These are phyloP conservation scores for Rhyzopertha dominica DNA, from an alignment of 1,140 invertebrate genomes.

Conservation along the genomic window DNA sequence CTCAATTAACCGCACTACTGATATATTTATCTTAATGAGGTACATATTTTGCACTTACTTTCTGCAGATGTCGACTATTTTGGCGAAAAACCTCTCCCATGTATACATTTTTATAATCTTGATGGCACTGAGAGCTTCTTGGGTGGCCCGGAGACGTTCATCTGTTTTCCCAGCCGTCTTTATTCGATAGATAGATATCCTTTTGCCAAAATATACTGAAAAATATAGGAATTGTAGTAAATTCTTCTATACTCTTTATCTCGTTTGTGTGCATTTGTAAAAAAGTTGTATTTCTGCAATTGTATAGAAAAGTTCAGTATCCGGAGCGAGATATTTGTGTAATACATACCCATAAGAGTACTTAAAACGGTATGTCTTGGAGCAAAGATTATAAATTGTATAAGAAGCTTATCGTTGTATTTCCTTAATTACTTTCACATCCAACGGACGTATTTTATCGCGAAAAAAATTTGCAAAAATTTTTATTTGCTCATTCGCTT, in stretches of 20 bases:
- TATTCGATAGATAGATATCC: slow-evolving; percentile 20
- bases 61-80: slow-evolving; percentile 49
- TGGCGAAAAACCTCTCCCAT: slow-evolving; percentile 76
- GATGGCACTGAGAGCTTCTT: slow-evolving; percentile 77
- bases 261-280: neutral
- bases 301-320: too few relatives aligned
- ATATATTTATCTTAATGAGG: neutral
- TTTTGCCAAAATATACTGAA: slow-evolving; percentile 31
- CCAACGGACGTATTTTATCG: too few relatives aligned
- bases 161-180: slow-evolving; percentile 55
- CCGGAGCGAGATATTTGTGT: too few relatives aligned
- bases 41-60: slow-evolving; percentile 24
- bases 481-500: too few relatives aligned
- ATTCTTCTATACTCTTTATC: too few relatives aligned
- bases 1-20: neutral
- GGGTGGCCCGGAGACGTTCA: slow-evolving; percentile 76
- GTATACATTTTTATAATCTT: slow-evolving; percentile 86
- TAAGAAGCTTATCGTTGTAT: too few relatives aligned
- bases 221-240: slow-evolving; percentile 9
- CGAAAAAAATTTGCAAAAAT: too few relatives aligned
- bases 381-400: too few relatives aligned
- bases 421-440: too few relatives aligned
- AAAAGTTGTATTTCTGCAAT: too few relatives aligned
- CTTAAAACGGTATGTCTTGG: too few relatives aligned
- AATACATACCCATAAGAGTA: too few relatives aligned